Conservation (phyloP, 2,888 invertebrate species). For the Chamaedrilus cognettii region DNA sequence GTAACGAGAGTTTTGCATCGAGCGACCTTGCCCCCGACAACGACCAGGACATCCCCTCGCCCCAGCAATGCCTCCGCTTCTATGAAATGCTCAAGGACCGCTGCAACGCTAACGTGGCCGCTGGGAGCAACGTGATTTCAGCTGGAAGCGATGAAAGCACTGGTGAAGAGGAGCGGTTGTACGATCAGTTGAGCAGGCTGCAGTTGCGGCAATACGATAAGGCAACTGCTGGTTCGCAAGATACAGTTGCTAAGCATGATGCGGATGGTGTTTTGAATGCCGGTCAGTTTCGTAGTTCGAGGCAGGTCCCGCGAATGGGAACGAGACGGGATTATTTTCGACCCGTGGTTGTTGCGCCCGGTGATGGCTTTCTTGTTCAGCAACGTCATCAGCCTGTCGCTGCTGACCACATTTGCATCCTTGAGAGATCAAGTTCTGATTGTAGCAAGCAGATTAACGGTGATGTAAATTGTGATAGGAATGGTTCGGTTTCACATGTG, state of each 20-base stretch:
- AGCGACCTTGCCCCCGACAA: not conserved
- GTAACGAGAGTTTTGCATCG: slow-evolving; percentile 2
- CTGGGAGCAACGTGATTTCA: too few relatives aligned
- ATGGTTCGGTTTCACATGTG: not conserved
- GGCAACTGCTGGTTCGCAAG: too few relatives aligned
- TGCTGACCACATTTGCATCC: too few relatives aligned
- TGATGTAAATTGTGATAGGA: not conserved
- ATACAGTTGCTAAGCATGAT: too few relatives aligned
- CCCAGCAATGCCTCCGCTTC: not conserved
- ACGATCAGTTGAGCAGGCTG: not conserved
- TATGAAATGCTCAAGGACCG: slow-evolving; percentile 9
- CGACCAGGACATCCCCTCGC: not conserved
- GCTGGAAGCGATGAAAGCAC: not conserved
- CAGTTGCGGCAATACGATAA: not conserved
- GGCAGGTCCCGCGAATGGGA: slow-evolving; percentile 56
- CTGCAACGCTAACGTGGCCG: slow-evolving; percentile 1
- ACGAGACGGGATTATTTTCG: slow-evolving; percentile 48
- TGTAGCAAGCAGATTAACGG: not conserved
- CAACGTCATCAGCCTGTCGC: too few relatives aligned
- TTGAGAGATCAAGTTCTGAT: too few relatives aligned
- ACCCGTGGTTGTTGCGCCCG: not conserved
- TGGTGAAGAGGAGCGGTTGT: not conserved
- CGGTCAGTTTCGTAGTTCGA: not conserved
- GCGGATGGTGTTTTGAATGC: too few relatives aligned
- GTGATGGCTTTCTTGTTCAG: too few relatives aligned